phyloP scores from a whole-genome alignment of 2,888 invertebrate genomes.

The Cepaea hortensis region DNA sequence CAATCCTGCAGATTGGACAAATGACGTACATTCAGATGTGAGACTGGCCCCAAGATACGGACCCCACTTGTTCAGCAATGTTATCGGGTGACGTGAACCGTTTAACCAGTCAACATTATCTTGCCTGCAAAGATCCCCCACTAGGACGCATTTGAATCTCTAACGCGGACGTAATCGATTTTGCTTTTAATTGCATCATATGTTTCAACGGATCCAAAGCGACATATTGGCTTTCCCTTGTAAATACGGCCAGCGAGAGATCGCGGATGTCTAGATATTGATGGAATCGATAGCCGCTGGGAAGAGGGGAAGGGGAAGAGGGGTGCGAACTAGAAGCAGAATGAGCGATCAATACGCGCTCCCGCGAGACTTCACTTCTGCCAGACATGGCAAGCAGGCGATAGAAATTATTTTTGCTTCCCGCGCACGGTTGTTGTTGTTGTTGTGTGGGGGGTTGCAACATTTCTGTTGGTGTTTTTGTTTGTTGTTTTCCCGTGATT shows the following conservation, averaged over 20 bases:
- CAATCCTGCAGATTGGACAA: too few relatives aligned
- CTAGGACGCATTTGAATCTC: neutral
- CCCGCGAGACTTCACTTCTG: neutral
- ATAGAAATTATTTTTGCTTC: neutral
- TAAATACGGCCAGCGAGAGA: neutral
- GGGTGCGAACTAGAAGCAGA: neutral
- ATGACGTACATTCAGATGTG: too few relatives aligned
- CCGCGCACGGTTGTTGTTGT: neutral
- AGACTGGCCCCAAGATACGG: too few relatives aligned
- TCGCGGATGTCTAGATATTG: conserved; percentile 9
- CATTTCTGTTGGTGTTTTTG: neutral
- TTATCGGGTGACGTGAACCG: neutral
- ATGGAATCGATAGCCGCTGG: conserved; percentile 14
- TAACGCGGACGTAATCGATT: neutral
- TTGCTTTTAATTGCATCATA: conserved; percentile 25
- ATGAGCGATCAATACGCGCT: neutral
- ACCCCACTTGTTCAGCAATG: too few relatives aligned
- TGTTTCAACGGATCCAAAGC: conserved; percentile 4
- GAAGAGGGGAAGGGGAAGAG: neutral
- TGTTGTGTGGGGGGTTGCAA: neutral
- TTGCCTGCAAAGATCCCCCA: neutral
- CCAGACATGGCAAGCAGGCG: neutral
- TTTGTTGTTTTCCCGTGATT: neutral
- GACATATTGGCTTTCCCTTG: conserved; percentile 2
- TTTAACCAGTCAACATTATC: neutral